phyloP scores from a whole-genome alignment of 2,113 vertebrate genomes.

The Serinus canaria region DNA sequence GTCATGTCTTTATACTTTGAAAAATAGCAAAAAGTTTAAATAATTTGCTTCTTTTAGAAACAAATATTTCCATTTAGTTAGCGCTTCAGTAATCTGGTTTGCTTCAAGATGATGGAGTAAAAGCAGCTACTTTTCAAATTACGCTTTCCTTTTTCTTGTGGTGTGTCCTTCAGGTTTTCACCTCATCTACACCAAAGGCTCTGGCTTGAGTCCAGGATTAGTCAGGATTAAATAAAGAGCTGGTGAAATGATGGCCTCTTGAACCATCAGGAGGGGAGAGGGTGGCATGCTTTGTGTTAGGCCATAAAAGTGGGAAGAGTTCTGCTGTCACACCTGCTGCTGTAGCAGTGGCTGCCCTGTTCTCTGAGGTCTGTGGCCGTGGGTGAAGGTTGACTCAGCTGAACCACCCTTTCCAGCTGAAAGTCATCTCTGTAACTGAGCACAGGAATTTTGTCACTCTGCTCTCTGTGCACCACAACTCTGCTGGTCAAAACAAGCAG shows the following conservation, averaged over 20 bases:
- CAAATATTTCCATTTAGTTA: not conserved
- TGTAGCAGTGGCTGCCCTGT: not conserved
- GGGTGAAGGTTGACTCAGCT: not conserved
- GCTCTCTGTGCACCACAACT: not conserved
- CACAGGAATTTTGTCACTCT: not conserved
- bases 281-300: not conserved
- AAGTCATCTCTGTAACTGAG: fast-evolving
- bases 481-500: not conserved
- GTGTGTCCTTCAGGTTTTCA: not conserved
- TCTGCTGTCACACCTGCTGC: not conserved
- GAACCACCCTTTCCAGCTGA: not conserved
- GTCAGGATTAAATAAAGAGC: not conserved
- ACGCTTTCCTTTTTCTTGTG: not conserved
- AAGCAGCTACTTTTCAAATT: not conserved
- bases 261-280: not conserved
- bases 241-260: not conserved
- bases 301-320: not conserved
- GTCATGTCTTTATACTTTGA: not conserved
- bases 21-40: not conserved
- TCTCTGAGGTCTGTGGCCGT: not conserved
- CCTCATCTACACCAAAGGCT: not conserved
- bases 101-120: not conserved
- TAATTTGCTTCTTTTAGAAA: not conserved
- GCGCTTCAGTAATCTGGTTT: not conserved
- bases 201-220: not conserved